These are phyloP conservation scores for Uria lomvia DNA, from an alignment of 2,113 vertebrate genomes.

Conservation along the genomic window DNA sequence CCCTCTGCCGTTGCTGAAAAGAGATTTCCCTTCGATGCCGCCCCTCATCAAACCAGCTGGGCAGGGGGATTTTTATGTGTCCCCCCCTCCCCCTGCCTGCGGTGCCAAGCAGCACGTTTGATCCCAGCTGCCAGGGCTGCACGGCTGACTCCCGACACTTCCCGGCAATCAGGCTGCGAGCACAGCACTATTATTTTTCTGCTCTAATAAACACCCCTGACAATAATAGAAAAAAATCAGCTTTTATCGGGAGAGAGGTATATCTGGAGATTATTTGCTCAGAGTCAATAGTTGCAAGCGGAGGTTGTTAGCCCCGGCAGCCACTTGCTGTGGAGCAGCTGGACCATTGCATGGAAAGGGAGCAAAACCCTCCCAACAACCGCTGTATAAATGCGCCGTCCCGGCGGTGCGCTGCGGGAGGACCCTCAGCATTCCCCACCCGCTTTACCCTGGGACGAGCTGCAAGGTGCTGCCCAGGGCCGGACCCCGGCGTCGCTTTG, in stretches of 20 bases:
- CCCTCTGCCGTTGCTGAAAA: neutral
- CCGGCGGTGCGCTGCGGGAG: neutral
- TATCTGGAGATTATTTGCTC: slow-evolving; percentile 44
- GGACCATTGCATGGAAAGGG: neutral
- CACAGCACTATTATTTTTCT: neutral
- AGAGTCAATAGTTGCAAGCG: neutral
- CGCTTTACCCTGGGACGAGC: accelerated
- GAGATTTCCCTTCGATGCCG: neutral
- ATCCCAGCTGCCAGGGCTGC: neutral
- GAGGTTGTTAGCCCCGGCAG: neutral
- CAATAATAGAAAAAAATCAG: slow-evolving; percentile 7
- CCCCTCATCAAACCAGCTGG: neutral
- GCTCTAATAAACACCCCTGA: slow-evolving; percentile 50
- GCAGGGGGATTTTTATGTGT: neutral
- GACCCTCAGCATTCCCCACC: neutral
- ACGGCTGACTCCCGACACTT: neutral
- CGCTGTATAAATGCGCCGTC: accelerated
- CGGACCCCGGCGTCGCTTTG: neutral
- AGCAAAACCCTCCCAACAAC: neutral
- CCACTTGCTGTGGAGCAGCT: neutral
- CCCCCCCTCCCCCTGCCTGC: accelerated
- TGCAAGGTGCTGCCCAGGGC: neutral
- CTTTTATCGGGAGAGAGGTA: slow-evolving; percentile 12
- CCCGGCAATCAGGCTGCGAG: slow-evolving; percentile 15
- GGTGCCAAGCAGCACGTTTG: neutral